Conservation (phyloP, 2,113 vertebrate genomes). For the Thamnophis sirtalis region DNA sequence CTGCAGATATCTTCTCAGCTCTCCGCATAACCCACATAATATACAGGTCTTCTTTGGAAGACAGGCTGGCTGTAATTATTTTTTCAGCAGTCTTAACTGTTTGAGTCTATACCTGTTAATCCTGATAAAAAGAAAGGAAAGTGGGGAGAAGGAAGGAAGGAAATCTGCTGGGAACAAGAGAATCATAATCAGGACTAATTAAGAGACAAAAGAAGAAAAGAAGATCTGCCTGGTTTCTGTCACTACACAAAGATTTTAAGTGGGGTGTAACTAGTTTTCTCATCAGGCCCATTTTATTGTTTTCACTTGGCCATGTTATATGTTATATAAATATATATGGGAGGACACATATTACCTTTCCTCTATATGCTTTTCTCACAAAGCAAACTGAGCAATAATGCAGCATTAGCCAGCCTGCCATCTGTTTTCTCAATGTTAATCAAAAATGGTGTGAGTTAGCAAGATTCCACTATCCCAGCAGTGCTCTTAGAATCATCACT, state of each 20-base stretch:
- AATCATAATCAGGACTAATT: neutral
- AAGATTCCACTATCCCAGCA: neutral
- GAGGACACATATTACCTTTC: neutral
- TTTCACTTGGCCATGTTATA: neutral
- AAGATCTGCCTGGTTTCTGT: neutral
- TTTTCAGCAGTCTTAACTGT: neutral
- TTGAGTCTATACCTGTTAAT: neutral
- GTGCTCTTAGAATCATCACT: neutral
- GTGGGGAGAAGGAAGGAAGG: conserved; percentile 27
- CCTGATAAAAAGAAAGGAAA: conserved; percentile 54
- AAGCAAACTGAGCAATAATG: neutral
- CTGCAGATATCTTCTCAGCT: neutral
- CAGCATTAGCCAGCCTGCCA: neutral
- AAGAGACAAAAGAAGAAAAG: neutral
- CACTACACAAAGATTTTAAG: neutral
- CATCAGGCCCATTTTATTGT: neutral
- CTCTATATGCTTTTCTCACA: neutral
- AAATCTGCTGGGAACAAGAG: conserved; percentile 23
- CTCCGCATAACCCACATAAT: neutral
- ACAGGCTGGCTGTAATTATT: neutral
- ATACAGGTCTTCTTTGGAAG: neutral
- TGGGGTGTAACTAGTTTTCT: neutral
- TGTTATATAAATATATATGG: neutral
- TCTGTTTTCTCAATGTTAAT: neutral
- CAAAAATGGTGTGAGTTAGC: neutral